These are phyloP conservation scores for Scomberomorus guttatus DNA, from an alignment of 2,797 vertebrate species.

Conservation along the genomic window DNA sequence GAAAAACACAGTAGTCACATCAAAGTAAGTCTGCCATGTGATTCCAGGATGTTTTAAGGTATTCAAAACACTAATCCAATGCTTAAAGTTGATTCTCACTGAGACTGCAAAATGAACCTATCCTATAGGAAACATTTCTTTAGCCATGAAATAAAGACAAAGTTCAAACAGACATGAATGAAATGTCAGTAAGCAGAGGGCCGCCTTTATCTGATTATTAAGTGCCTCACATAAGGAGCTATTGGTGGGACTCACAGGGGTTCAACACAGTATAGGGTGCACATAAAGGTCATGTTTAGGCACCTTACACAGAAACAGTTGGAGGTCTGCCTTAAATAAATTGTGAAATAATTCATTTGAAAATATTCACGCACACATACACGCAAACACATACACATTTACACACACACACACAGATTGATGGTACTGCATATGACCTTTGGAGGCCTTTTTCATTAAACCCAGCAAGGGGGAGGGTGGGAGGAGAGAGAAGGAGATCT, in stretches of 20 bases:
- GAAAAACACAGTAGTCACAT: not conserved
- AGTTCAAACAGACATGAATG: constrained; percentile 12
- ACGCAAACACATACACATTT: constrained; percentile 20
- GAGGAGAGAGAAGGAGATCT: constrained; percentile 41
- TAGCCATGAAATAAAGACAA: not conserved
- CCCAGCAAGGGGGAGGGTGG: constrained; percentile 55
- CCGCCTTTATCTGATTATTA: constrained; percentile 18
- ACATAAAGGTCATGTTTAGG: constrained; percentile 47
- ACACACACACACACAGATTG: constrained; percentile 38
- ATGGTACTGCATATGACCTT: constrained; percentile 62
- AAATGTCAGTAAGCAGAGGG: constrained; percentile 4
- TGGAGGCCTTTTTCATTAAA: constrained; percentile 62
- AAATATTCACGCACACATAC: constrained; percentile 18
- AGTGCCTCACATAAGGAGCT: constrained; percentile 15
- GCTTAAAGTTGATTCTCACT: no score
- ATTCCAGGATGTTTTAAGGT: not conserved
- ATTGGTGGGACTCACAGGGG: constrained; percentile 8
- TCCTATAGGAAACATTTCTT: not conserved
- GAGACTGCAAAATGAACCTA: not conserved
- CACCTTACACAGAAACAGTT: constrained; percentile 38
- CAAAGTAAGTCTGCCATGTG: not conserved
- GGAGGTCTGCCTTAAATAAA: not conserved
- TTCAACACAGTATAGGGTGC: constrained; percentile 1
- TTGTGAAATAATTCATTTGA: constrained; percentile 11
- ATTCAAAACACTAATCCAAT: not conserved